Percentiles rank a stretch among this genome's conserved stretches.
Conservation (phyloP, 2,797 vertebrate genomes). For the Avahi laniger region DNA sequence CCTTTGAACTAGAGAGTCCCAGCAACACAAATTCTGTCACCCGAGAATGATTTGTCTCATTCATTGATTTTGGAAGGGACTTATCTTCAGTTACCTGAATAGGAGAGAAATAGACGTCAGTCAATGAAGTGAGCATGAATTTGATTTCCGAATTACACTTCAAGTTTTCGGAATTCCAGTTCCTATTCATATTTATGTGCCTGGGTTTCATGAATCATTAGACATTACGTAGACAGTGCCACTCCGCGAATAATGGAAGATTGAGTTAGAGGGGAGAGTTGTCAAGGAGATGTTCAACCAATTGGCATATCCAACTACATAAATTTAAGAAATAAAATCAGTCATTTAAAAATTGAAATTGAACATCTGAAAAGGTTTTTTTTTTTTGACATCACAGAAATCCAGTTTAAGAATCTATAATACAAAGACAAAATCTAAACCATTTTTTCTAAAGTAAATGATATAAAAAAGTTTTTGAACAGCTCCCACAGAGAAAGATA, state of each 20-base stretch:
- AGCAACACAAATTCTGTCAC: slow-evolving; percentile 72
- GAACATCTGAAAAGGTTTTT: not conserved
- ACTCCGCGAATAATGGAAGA: not conserved
- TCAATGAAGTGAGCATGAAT: not conserved
- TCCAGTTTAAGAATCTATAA: not conserved
- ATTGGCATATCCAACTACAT: not conserved
- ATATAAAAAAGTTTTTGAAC: not conserved
- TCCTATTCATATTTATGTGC: not conserved
- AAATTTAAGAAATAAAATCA: not conserved
- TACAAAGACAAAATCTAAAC: not conserved
- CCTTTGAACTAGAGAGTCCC: slow-evolving; percentile 63
- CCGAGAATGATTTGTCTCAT: slow-evolving; percentile 52
- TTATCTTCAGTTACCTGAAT: slow-evolving; percentile 35
- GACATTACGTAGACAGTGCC: not conserved
- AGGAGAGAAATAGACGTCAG: not conserved
- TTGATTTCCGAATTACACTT: not conserved
- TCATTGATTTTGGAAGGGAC: slow-evolving; percentile 62
- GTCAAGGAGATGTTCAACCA: not conserved
- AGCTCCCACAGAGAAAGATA: not conserved
- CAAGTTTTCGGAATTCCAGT: not conserved
- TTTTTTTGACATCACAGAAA: not conserved
- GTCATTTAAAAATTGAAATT: not conserved
- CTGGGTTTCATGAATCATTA: not conserved
- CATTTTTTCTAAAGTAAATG: not conserved
- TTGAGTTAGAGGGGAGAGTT: not conserved